These are phyloP conservation scores for Drosophila putrida DNA, from an alignment of 2,888 invertebrate species.

Conservation along the genomic window DNA sequence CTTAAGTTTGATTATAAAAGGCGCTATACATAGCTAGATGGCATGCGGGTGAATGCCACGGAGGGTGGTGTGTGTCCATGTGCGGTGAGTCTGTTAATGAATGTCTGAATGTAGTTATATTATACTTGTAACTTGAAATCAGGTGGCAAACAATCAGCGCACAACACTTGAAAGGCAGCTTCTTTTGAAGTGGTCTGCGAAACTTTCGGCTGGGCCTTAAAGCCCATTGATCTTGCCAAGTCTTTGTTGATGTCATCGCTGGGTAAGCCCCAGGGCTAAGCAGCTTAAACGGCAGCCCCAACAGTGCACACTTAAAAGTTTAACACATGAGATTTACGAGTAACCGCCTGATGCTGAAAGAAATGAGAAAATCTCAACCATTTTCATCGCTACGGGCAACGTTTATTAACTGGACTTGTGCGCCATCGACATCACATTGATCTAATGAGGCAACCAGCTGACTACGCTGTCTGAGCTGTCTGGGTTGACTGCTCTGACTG, in stretches of 20 bases:
- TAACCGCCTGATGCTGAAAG: slow-evolving; percentile 15
- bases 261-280: slow-evolving; percentile 54
- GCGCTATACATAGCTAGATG: slow-evolving; percentile 15
- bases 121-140: slow-evolving; percentile 27
- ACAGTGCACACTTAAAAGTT: slow-evolving; percentile 64
- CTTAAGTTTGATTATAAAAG: slow-evolving; percentile 42
- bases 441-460: slow-evolving; percentile 75
- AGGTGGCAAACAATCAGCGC: slow-evolving; percentile 72
- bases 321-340: slow-evolving; percentile 62
- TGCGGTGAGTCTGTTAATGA: slow-evolving; percentile 50
- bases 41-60: slow-evolving; percentile 55
- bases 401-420: slow-evolving; percentile 62
- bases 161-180: slow-evolving; percentile 65
- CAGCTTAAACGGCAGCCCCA: slow-evolving; percentile 58
- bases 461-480: slow-evolving; percentile 36
- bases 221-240: slow-evolving; percentile 74
- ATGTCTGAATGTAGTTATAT: slow-evolving; percentile 33
- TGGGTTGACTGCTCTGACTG: slow-evolving; percentile 20
- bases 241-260: slow-evolving; percentile 67
- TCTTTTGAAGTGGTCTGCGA: slow-evolving; percentile 74
- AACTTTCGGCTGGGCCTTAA: slow-evolving; percentile 65
- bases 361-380: slow-evolving; percentile 42
- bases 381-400: slow-evolving; percentile 52
- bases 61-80: not conserved
- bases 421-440: slow-evolving; percentile 59